These are phyloP conservation scores for Venusia cambrica DNA, from an alignment of 2,888 invertebrate species.

Conservation along the genomic window DNA sequence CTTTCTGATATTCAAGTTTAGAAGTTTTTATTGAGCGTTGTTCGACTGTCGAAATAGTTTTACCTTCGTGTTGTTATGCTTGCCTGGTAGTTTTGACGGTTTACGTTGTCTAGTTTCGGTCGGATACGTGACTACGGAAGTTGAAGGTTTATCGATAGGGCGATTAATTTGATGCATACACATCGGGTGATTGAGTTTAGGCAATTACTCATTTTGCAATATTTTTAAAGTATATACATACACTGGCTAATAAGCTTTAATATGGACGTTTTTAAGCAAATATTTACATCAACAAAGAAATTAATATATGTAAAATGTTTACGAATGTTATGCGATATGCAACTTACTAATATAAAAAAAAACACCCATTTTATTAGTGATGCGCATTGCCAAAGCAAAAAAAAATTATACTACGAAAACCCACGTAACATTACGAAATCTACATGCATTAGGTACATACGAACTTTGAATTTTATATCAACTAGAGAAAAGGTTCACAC, in stretches of 20 bases:
- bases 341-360: no score
- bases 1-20: constrained; percentile 68
- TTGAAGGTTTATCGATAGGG: constrained; percentile 36
- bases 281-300: no score
- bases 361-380: constrained; percentile 17
- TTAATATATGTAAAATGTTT: no score
- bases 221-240: no score
- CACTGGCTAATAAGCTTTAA: no score
- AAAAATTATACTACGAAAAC: constrained; percentile 14
- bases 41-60: constrained; percentile 72
- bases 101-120: constrained; percentile 75
- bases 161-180: no score
- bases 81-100: constrained; percentile 75
- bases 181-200: no score
- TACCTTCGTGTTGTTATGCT: constrained; percentile 64
- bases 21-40: constrained; percentile 72
- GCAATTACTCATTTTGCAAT: no score
- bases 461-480: constrained; percentile 53
- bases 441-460: constrained; percentile 41
- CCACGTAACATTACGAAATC: constrained; percentile 50
- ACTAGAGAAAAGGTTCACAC: constrained; percentile 52
- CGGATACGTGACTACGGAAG: constrained; percentile 48
- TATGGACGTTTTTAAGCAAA: no score
- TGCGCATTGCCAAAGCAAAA: constrained; percentile 10
- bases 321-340: no score